A percentile compares a stretch with the other conserved stretches of the same genome.
phyloP scores from a whole-genome alignment of 2,888 invertebrate species.

The Sabellastarte sp. region DNA sequence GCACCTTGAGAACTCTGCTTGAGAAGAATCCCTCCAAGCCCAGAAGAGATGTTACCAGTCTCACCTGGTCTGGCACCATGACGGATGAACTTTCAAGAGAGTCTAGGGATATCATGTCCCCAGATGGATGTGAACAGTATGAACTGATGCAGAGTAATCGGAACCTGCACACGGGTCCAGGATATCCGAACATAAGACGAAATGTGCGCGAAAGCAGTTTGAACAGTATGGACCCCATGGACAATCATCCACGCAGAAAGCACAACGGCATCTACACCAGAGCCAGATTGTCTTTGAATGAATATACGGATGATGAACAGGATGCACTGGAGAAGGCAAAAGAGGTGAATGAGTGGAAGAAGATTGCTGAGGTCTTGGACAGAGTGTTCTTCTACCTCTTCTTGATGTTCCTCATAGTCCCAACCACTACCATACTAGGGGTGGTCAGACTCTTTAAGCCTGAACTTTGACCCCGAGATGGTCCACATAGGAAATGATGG shows the following conservation, averaged over 20 bases:
- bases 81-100: not conserved
- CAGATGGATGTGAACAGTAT: not conserved
- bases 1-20: not conserved
- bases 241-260: not conserved
- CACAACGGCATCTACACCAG: not conserved
- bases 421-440: conserved; percentile 13
- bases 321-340: not conserved
- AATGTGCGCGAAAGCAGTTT: not conserved
- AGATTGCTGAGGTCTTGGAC: conserved; percentile 20
- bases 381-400: conserved; percentile 16
- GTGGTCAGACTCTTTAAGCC: conserved; percentile 15
- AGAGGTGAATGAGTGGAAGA: conserved; percentile 14
- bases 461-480: conserved; percentile 1
- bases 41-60: not conserved
- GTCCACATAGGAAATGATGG: too few species aligned
- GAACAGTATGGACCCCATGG: not conserved
- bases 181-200: too few species aligned
- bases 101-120: not conserved
- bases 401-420: conserved; percentile 12
- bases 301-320: not conserved
- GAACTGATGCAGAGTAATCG: conserved; percentile 6
- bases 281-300: not conserved
- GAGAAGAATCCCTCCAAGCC: not conserved
- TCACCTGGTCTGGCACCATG: conserved; percentile 4
- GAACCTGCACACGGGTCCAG: not conserved